These are phyloP conservation scores for Sebastiscus tertius DNA, from an alignment of 2,797 vertebrate genomes.

Conservation along the genomic window DNA sequence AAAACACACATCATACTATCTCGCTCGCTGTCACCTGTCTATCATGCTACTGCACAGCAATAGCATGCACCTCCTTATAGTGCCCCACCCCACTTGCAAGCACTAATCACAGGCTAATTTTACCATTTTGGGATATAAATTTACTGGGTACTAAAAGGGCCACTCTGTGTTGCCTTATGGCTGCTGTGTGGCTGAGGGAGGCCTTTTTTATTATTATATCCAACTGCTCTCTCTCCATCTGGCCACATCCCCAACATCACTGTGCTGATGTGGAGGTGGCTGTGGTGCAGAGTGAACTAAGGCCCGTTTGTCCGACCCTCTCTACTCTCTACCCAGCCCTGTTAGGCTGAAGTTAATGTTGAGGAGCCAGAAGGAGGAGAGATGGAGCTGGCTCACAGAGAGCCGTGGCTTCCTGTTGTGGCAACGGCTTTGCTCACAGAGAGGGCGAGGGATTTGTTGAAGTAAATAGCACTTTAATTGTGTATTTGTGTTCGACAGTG, in stretches of 20 bases:
- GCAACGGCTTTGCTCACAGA: conserved; percentile 24
- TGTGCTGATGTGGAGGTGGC: conserved; percentile 49
- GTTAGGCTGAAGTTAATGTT: conserved; percentile 37
- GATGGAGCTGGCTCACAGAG: conserved; percentile 45
- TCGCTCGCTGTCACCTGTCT: conserved; percentile 30
- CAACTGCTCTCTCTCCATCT: conserved; percentile 14
- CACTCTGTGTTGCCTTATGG: conserved; percentile 67
- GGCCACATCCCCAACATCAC: conserved; percentile 60
- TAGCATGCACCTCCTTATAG: conserved; percentile 18
- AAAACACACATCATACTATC: conserved; percentile 5
- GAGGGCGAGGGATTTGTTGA: conserved; percentile 32
- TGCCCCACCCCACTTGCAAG: conserved; percentile 55
- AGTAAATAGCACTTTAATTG: conserved; percentile 76
- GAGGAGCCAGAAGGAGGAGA: not conserved
- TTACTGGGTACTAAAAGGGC: conserved; percentile 70
- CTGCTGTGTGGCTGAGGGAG: conserved; percentile 45
- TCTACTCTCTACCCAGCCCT: not conserved
- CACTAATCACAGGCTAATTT: conserved; percentile 74
- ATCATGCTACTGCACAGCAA: conserved; percentile 28
- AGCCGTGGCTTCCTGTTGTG: conserved; percentile 44
- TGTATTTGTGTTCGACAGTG: conserved; percentile 59
- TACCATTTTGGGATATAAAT: conserved; percentile 67
- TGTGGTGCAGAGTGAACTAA: conserved; percentile 45
- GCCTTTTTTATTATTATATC: conserved; percentile 11
- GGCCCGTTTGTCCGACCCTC: conserved; percentile 54